Conservation (phyloP, 2,797 vertebrate genomes). For the Antennarius maculatus region DNA sequence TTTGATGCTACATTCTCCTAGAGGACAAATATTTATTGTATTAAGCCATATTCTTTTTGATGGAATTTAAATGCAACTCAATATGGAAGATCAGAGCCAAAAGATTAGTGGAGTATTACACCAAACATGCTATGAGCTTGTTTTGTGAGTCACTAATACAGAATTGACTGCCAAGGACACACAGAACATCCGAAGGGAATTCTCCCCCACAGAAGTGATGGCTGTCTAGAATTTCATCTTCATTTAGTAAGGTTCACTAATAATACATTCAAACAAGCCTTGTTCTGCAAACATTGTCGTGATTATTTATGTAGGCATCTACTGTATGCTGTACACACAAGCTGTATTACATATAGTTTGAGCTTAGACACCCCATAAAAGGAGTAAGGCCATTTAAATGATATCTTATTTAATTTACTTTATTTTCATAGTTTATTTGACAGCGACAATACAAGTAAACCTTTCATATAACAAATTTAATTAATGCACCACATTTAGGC, state of each 20-base stretch:
- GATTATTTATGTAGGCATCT: conserved; percentile 63
- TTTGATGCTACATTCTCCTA: conserved; percentile 29
- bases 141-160: conserved; percentile 35
- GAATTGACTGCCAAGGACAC: conserved; percentile 46
- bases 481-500: too few relatives aligned
- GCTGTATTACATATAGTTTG: conserved; percentile 60
- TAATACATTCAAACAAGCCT: conserved; percentile 69
- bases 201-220: conserved; percentile 24
- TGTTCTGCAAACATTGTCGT: conserved; percentile 67
- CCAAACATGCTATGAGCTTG: conserved; percentile 8
- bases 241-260: conserved; percentile 66
- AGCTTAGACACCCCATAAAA: conserved; percentile 19
- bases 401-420: too few relatives aligned
- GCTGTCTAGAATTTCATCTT: conserved; percentile 58
- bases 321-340: conserved; percentile 60
- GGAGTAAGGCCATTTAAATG: conserved; percentile 3
- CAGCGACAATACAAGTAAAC: too few relatives aligned
- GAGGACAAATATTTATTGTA: conserved; percentile 48
- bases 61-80: conserved; percentile 46
- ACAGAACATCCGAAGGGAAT: conserved; percentile 31
- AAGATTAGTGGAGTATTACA: conserved; percentile 42
- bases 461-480: too few relatives aligned
- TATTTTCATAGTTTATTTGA: too few relatives aligned
- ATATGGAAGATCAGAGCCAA: conserved; percentile 30
- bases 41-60: conserved; percentile 38